phyloP scores from a whole-genome alignment of 2,797 vertebrate species.

The Lutjanus argentimaculatus region DNA sequence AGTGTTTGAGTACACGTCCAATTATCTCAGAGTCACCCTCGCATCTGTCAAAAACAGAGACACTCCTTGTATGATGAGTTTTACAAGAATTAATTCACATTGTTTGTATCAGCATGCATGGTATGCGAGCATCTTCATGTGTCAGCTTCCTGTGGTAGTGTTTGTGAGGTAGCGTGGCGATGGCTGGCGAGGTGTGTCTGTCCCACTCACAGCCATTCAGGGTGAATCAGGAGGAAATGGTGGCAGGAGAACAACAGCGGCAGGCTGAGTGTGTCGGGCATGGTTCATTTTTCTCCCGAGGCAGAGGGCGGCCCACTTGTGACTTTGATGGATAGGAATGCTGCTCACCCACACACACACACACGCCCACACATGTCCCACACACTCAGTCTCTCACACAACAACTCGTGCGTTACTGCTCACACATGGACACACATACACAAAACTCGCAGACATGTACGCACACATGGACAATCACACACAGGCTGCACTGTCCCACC shows the following conservation, averaged over 20 bases:
- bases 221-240: conserved; percentile 82
- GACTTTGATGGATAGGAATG: conserved; percentile 88
- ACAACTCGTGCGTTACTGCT: conserved; percentile 40
- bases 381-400: conserved; percentile 64
- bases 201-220: conserved; percentile 63
- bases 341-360: conserved; percentile 81
- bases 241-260: conserved; percentile 65
- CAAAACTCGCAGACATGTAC: conserved; percentile 22
- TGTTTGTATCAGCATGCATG: conserved; percentile 34
- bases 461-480: conserved; percentile 41
- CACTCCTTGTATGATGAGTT: conserved; percentile 33
- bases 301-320: conserved; percentile 77
- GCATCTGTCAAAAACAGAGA: conserved; percentile 1
- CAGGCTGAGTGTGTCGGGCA: conserved; percentile 63
- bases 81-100: not conserved
- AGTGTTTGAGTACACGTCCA: not conserved
- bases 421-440: conserved; percentile 21
- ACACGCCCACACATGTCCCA: conserved; percentile 78
- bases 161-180: conserved; percentile 10
- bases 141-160: conserved; percentile 60
- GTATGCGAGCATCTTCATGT: conserved; percentile 52
- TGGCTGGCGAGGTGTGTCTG: conserved; percentile 66
- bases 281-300: conserved; percentile 79
- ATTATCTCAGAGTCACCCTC: not conserved
- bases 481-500: conserved; percentile 65